A percentile compares a stretch with the other conserved stretches of the same genome.
phyloP scores from a whole-genome alignment of 2,797 vertebrate genomes.

The Poeciliopsis gracilis region DNA sequence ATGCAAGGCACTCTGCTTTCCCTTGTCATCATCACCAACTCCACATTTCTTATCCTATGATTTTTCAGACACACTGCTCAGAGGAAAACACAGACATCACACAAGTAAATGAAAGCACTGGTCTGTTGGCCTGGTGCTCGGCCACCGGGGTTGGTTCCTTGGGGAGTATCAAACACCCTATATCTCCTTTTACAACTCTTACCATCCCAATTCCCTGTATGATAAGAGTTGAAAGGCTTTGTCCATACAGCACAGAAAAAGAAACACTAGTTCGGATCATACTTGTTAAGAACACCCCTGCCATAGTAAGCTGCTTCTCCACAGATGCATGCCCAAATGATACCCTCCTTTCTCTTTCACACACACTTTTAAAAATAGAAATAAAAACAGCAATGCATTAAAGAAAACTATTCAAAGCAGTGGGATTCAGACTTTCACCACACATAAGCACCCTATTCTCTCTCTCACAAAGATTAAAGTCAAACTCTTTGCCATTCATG shows the following conservation, averaged over 20 bases:
- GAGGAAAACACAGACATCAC: slow-evolving; percentile 58
- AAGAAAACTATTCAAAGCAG: slow-evolving; percentile 41
- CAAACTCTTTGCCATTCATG: slow-evolving; percentile 76
- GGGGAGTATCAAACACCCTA: slow-evolving; percentile 68
- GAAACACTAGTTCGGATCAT: slow-evolving; percentile 40
- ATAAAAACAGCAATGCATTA: slow-evolving; percentile 53
- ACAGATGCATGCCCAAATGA: slow-evolving; percentile 35
- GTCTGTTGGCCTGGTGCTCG: slow-evolving; percentile 28
- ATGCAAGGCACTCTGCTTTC: slow-evolving; percentile 37
- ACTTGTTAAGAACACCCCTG: slow-evolving; percentile 41
- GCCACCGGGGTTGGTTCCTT: slow-evolving; percentile 65
- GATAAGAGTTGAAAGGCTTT: slow-evolving; percentile 49
- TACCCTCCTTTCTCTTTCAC: slow-evolving; percentile 21
- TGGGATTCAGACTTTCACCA: slow-evolving; percentile 62
- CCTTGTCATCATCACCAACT: slow-evolving; percentile 57
- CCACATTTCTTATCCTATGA: slow-evolving; percentile 50
- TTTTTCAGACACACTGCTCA: slow-evolving; percentile 34
- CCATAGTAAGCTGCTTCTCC: slow-evolving; percentile 40
- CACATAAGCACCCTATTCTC: slow-evolving; percentile 64
- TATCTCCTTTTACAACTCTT: slow-evolving; percentile 62
- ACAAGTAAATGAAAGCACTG: slow-evolving; percentile 48
- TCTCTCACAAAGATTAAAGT: slow-evolving; percentile 79
- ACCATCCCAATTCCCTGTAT: slow-evolving; percentile 21
- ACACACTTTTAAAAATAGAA: slow-evolving; percentile 38
- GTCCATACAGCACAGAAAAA: slow-evolving; percentile 40